Percentiles rank a stretch among this genome's conserved stretches.
Evolutionary conservation across 2,113 vertebrate species (phyloP).

Genomic region (Burhinus oedicnemus): DNA sequence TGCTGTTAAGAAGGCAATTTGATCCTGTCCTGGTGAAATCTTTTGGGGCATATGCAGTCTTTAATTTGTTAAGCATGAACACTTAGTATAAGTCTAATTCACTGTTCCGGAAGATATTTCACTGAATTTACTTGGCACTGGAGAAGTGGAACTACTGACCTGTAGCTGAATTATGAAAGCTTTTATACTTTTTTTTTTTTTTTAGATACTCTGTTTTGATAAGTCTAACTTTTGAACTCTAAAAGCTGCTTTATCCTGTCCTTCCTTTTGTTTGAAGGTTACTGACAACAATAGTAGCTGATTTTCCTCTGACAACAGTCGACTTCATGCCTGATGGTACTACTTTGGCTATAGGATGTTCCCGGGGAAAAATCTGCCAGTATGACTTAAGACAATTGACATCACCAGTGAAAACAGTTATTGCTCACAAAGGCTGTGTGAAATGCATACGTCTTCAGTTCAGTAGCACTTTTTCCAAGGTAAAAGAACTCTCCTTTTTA

Average conservation of each 20-base stretch:
- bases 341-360: constrained; percentile 89
- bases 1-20: background rate
- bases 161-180: background rate
- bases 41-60: background rate
- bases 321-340: constrained; percentile 93
- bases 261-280: constrained; percentile 60
- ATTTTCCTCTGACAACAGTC: constrained; percentile 90
- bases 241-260: background rate
- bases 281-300: constrained; percentile 86
- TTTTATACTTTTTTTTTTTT: background rate
- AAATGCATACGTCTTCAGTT: constrained; percentile 91
- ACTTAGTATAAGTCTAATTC: background rate
- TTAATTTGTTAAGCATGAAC: background rate
- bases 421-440: constrained; percentile 94
- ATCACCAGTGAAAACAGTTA: constrained; percentile 83
- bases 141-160: background rate
- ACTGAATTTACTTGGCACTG: background rate
- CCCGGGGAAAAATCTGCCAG: constrained; percentile 90
- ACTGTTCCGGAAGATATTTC: background rate
- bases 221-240: background rate
- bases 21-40: background rate
- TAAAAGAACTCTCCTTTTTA: constrained; percentile 40
- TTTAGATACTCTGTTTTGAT: background rate
- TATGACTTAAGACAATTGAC: constrained; percentile 94
- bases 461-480: constrained; percentile 80